Evolutionary conservation across 2,888 invertebrate genomes (phyloP).

Genomic region (Phyllotreta cruciferae): DNA sequence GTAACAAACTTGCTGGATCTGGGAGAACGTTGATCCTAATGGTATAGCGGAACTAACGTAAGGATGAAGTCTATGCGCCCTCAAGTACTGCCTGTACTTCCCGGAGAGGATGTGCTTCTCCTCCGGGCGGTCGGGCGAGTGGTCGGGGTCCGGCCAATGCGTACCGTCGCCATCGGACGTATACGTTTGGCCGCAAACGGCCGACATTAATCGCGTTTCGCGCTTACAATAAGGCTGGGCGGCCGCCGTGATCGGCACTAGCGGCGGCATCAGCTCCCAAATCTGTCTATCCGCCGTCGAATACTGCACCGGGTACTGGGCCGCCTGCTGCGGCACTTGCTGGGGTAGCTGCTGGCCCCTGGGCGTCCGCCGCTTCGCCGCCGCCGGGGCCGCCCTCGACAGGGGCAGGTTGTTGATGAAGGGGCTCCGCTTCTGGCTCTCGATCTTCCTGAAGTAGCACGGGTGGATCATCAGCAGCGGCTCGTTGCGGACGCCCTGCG

Average conservation of each 20-base stretch:
- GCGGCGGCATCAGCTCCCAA: constrained; percentile 56
- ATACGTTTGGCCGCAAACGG: constrained; percentile 56
- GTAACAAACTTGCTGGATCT: constrained; percentile 68
- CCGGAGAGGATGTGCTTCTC: constrained; percentile 61
- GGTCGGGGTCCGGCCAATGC: constrained; percentile 58
- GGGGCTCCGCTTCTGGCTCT: constrained; percentile 81
- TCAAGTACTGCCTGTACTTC: constrained; percentile 67
- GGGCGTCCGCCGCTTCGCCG: constrained; percentile 46
- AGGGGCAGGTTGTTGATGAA: constrained; percentile 83
- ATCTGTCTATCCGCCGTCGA: constrained; percentile 47
- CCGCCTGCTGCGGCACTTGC: constrained; percentile 57
- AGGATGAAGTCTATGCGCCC: constrained; percentile 66
- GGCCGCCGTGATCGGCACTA: constrained; percentile 55
- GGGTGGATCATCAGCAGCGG: constrained; percentile 90
- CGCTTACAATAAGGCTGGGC: constrained; percentile 53
- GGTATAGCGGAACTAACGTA: constrained; percentile 63
- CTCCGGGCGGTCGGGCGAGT: constrained; percentile 57
- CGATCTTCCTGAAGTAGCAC: constrained; percentile 86
- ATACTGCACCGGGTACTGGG: constrained; percentile 52
- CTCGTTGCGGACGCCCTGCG: constrained; percentile 81
- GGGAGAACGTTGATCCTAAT: constrained; percentile 63
- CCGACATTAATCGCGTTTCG: constrained; percentile 56
- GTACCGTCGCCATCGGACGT: constrained; percentile 54
- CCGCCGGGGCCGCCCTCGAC: constrained; percentile 44
- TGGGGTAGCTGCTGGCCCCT: constrained; percentile 52